Evolutionary conservation across 1,140 invertebrate species (phyloP), one percentile per base, ranked within the genome.

Genomic region (Subanguina moxae): DNA sequence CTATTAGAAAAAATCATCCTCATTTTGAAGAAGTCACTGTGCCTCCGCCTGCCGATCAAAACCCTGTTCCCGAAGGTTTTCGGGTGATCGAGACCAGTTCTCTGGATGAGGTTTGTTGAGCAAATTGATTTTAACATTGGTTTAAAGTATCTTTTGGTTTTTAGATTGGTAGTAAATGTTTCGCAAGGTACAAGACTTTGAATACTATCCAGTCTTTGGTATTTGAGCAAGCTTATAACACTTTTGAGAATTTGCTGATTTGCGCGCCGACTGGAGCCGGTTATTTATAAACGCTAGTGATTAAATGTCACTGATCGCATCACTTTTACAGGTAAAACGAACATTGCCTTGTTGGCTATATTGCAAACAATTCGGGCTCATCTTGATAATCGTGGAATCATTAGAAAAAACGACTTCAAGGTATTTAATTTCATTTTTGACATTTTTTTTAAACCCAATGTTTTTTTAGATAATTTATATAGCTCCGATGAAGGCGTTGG

Each of bases 401-500:
- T 97, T 65, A 88, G 90, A 83, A 91, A 90, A 81, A 89, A 95
- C 85, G 88, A 93, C 77, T 98, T 97, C 83, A 69, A 72, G 59
- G 64, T 61, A 42, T 27, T 11, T 13, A 19, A 17, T 27, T 67
- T 8, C 1, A 67, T 28, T 0, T 75, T 30, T 0, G 5, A 72
- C 17, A 52, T 21, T 52, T 52, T 52, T 52, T 52, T 52, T 8
- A 65, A 15, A 8, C 8, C 65, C 3, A 7, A 8, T 5, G 8
- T 13, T 23, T 30, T 83, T 85, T 63, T 75, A 92, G 88, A 94
- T 99, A 77, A 90, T 99, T 21, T 99, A 99, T 84, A 90, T 98
- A 65, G 94, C 94, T 1, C 96, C 96, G 11, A 99, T 99, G 95
- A 99, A 98, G 86, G 95, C 96, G 0, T 84, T 99, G 21, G 95